phyloP scores from a whole-genome alignment of 2,888 invertebrate species.

The Sceliomorpha sp. region DNA sequence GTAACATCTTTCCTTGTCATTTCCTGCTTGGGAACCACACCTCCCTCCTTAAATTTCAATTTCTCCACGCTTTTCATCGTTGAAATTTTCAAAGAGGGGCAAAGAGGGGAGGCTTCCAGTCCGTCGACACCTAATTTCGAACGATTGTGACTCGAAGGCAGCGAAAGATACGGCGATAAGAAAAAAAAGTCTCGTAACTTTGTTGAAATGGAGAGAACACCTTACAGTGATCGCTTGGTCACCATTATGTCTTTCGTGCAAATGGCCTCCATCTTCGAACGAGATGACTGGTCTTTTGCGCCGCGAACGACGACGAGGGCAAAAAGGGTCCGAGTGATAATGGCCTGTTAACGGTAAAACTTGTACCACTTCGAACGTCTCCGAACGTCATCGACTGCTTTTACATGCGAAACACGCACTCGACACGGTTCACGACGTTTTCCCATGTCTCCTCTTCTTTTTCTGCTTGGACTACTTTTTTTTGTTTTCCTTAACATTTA shows the following conservation, averaged over 20 bases:
- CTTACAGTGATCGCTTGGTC: conserved; percentile 1
- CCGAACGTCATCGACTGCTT: conserved; percentile 49
- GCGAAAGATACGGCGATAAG: conserved; percentile 31
- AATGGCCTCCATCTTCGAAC: conserved; percentile 48
- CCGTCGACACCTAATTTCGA: too few species aligned
- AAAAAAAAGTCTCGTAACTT: conserved; percentile 20
- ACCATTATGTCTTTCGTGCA: conserved; percentile 23
- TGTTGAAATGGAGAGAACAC: conserved; percentile 7
- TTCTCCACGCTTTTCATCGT: too few species aligned
- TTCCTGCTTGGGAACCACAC: too few species aligned
- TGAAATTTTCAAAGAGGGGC: too few species aligned
- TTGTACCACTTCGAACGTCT: conserved; percentile 52
- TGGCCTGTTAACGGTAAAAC: conserved; percentile 62
- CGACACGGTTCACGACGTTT: conserved; percentile 58
- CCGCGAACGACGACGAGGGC: conserved; percentile 25
- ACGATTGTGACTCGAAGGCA: too few species aligned
- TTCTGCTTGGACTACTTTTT: conserved; percentile 9
- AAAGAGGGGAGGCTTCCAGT: too few species aligned
- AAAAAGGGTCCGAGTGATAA: conserved; percentile 57
- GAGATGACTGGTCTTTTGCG: conserved; percentile 46
- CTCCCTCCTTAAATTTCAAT: too few species aligned
- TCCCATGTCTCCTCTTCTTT: conserved; percentile 41
- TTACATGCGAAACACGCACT: conserved; percentile 62
- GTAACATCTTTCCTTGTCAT: too few species aligned
- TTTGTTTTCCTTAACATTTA: conserved; percentile 18